Evolutionary conservation across 2,113 vertebrate genomes (phyloP), one percentile per base, ranked within the genome.

Genomic region (Perca fluviatilis): DNA sequence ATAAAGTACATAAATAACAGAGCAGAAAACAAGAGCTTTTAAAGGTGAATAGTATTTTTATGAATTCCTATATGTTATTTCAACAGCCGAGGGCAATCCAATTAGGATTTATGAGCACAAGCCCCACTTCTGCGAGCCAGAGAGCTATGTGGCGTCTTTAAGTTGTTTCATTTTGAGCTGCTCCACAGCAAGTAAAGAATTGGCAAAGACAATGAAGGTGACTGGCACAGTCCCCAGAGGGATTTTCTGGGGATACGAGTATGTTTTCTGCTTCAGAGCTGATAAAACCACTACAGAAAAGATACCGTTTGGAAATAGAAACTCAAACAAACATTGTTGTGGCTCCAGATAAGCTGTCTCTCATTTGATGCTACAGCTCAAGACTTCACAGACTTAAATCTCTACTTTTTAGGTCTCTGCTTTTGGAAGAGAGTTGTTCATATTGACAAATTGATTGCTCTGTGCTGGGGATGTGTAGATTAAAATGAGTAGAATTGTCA

Each of bases 191-290:
- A 85, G 89, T 83, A 85, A 88, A 88, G 89, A 83, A 71, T 30
- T 4, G 69, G 79, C 77, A 82, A 84, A 89, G 82, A 91, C 89
- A 81, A 75, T 86, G 87, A 91, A 90, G 91, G 89, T 91, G 91
- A 92, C 87, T 91, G 91, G 88, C 89, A 86, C 60, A 80, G 82
- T 84, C 86, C 86, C 89, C 83, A 50, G 78, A 73, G 87, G 91
- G 91, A 83, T 88, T 86, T 91, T 88, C 76, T 57, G 33, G 23
- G 82, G 84, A 89, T 87, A 88, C 69, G 75, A 82, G 88, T 81
- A 74, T 82, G 74, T 90, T 80, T 88, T 85, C 90, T 92, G 89
- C 51, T 88, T 77, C 60, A 72, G 74, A 84, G 86, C 86, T 80
- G 91, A 92, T 92, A 91, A 91, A 80, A 61, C 63, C 43, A 47